A percentile compares a stretch with the other conserved stretches of the same genome.
phyloP scores from a whole-genome alignment of 2,797 vertebrate genomes.

The Pristis pectinata region DNA sequence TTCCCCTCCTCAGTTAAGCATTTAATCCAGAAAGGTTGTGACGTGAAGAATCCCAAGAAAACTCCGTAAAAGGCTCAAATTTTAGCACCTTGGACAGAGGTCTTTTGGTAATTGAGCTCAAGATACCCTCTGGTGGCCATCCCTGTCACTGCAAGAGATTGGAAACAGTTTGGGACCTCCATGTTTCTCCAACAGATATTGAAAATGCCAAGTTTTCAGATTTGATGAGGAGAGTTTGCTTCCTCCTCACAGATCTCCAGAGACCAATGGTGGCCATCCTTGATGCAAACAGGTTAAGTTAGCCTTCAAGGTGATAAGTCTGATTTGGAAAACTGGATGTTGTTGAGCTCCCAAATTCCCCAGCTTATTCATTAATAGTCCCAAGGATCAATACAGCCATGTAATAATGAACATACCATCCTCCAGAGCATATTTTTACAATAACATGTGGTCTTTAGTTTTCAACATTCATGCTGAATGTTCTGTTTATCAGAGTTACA shows the following conservation, averaged over 20 bases:
- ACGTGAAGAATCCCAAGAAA: no score
- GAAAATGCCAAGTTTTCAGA: neutral
- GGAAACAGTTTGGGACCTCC: neutral
- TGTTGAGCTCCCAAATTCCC: no score
- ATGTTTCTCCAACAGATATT: neutral
- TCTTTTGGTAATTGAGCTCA: neutral
- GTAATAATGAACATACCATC: no score
- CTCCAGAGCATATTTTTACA: neutral
- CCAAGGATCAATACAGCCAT: no score
- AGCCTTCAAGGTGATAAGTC: neutral
- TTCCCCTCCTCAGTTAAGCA: neutral
- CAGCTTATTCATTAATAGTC: no score
- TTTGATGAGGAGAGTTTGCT: neutral
- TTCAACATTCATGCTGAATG: no score
- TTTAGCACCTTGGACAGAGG: constrained; percentile 30
- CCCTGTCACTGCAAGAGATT: neutral
- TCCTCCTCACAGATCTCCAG: neutral
- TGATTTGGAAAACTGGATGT: neutral
- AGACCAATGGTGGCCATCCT: neutral
- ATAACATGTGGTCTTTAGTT: no score
- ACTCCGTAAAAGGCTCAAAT: no score
- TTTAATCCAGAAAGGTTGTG: no score
- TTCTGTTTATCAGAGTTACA: no score
- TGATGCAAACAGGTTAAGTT: neutral
- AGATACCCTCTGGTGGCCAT: neutral